Evolutionary conservation across 2,113 vertebrate genomes (phyloP), one percentile per base, ranked within the genome.

Genomic region (Willisornis vidua): DNA sequence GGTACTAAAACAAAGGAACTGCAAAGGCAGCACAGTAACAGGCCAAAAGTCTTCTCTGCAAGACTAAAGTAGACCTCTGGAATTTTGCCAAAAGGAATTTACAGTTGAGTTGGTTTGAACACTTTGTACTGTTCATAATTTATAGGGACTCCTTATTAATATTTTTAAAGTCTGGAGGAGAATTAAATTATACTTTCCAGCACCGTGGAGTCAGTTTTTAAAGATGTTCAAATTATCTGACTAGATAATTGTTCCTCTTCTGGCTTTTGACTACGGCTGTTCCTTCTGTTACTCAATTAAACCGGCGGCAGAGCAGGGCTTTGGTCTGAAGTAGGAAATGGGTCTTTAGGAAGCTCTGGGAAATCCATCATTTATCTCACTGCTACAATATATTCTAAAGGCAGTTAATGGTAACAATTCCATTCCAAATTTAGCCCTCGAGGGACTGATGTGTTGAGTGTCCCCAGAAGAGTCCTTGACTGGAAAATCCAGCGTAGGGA

Each of bases 261-360:
- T 77, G 88, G 71, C 25, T 86, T 92, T 86, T 86, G 72, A 68
- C 73, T 85, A 45, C 0, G 6, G 10, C 62, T 82, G 48, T 52
- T 95, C 52, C 71, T 91, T 87, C 87, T 91, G 76, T 85, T 78
- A 78, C 63, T 75, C 43, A 39, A 88, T 85, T 85, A 91, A 94
- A 87, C 41, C 89, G 54, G 85, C 16, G 85, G 57, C 67, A 90
- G 67, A 75, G 65, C 39, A 83, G 43, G 82, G 79, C 68, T 73
- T 51, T 86, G 26, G 37, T 73, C 80, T 76, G 33, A 65, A 89
- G 77, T 17, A 82, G 88, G 55, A 93, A 96, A 89, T 16, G 16
- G 29, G 46, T 95, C 79, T 88, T 83, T 13, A 45, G 91, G 75
- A 90, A 86, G 41, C 66, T 90, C 52, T 82, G 58, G 58, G 41